These are phyloP conservation scores for Metopia argyrocephala DNA, from an alignment of 2,888 invertebrate genomes.

Conservation along the genomic window DNA sequence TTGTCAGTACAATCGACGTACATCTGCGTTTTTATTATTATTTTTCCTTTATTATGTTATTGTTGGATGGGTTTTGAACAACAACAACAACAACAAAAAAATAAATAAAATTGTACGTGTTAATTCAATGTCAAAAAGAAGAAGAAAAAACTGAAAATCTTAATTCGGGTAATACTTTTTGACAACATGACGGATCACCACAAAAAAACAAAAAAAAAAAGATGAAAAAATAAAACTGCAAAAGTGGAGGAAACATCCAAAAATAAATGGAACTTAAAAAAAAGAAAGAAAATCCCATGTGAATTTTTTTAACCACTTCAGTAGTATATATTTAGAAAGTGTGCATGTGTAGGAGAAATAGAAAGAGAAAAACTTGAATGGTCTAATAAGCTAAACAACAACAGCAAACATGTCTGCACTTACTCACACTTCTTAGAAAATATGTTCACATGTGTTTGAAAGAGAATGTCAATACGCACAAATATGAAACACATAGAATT, in stretches of 20 bases:
- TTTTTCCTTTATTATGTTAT: conserved; percentile 14
- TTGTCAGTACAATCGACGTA: conserved; percentile 36
- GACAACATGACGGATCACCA: conserved; percentile 80
- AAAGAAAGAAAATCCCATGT: too few species aligned
- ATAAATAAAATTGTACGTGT: conserved; percentile 49
- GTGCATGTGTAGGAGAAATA: neutral
- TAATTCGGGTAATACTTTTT: conserved; percentile 79
- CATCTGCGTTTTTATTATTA: conserved; percentile 52
- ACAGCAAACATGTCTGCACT: too few species aligned
- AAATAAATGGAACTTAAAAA: conserved; percentile 49
- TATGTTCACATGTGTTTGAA: too few species aligned
- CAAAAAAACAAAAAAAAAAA: conserved; percentile 65
- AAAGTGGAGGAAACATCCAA: conserved; percentile 62
- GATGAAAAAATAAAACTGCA: conserved; percentile 66
- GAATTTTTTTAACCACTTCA: neutral
- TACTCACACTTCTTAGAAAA: too few species aligned
- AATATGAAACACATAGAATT: too few species aligned
- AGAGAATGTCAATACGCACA: too few species aligned
- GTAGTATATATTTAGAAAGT: neutral
- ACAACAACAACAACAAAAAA: neutral
- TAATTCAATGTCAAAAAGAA: conserved; percentile 68
- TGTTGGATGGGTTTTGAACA: conserved; percentile 32
- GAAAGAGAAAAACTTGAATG: too few species aligned
- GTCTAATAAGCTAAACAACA: too few species aligned
- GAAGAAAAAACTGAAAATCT: conserved; percentile 74